Base-by-base conservation (phyloP, 2,113 vertebrate genomes). In the Gymnogyps californianus region DNA sequence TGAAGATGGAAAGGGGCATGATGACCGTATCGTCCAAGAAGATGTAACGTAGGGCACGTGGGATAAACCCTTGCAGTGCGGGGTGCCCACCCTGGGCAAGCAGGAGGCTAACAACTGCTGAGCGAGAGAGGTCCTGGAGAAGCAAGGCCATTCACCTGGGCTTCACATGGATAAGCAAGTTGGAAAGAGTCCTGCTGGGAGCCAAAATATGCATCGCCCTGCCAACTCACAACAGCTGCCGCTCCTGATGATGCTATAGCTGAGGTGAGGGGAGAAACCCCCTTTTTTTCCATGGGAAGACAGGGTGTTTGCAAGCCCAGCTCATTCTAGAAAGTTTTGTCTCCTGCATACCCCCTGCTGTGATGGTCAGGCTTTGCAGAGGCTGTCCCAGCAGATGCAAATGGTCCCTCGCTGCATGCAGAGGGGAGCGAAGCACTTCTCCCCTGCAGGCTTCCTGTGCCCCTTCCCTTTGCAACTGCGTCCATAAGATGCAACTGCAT, bases 71-170 rank as follows among this genome's bases (percentile, higher is more conserved):
- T 38, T 58, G 19, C 38, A n/a, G 49, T 6, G 0, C 1, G 3
- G 26, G 31, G 25, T 69, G 54, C 34, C 13, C 17, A 13, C 31
- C 14, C 21, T 36, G 36, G 38, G 17, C 54, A 82, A 64, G 40
- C 64, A 52, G 67, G 66, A 65, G n/a, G 42, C 57, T 24, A n/a
- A 25, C 19, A 59, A 59, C 40, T 81, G 46, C 32, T 49, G 36
- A 67, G 26, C 7, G 1, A 55, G 66, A 40, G 47, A 65, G 21
- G 55, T 49, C n/a, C 26, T 70, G 72, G 21, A 51, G 82, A 74
- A 69, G 17, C 0, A 3, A 42, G 11, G 15, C 55, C 1, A 0
- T 75, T 76, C 70, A 36, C 0, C 0, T 44, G 51, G 38, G 34
- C 36, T 71, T 57, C 44, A 36, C 3, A 1, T n/a, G 64, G 25